Conservation (phyloP, 2,113 vertebrate genomes). For the Prochilodus magdalenae region DNA sequence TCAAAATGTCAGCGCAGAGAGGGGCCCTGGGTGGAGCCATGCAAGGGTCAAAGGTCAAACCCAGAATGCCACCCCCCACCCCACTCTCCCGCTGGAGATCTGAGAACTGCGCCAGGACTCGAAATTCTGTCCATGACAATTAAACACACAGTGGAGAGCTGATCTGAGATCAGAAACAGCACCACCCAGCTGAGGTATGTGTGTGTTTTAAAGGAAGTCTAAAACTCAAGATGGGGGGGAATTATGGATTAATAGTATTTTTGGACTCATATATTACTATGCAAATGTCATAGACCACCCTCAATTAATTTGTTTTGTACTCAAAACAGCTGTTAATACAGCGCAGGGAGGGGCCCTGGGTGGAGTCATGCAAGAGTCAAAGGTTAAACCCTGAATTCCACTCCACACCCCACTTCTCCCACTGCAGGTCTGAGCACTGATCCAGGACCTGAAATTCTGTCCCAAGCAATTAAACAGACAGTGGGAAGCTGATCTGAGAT, state of each 20-base stretch:
- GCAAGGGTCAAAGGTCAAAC: conserved; percentile 47
- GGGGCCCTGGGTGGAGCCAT: conserved; percentile 10
- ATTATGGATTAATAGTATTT: neutral
- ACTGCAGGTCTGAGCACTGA: conserved; percentile 30
- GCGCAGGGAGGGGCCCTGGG: conserved; percentile 45
- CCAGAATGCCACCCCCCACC: conserved; percentile 22
- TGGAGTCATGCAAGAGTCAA: conserved; percentile 33
- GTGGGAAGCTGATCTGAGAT: conserved; percentile 18
- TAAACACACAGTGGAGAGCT: neutral
- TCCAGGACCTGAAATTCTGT: conserved; percentile 3
- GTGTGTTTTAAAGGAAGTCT: neutral
- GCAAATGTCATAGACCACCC: too few species aligned
- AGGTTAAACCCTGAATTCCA: conserved; percentile 39
- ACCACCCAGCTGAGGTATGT: conserved; percentile 11
- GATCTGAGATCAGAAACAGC: neutral
- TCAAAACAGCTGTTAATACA: neutral
- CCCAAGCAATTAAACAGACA: conserved; percentile 9
- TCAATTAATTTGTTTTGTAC: too few species aligned
- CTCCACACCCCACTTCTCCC: too few species aligned
- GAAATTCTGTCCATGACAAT: conserved; percentile 22
- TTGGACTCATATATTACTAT: too few species aligned
- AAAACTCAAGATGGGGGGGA: neutral
- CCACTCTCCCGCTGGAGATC: conserved; percentile 33
- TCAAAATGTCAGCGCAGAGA: conserved; percentile 55
- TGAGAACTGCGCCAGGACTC: conserved; percentile 9